Base-by-base conservation (phyloP, 2,888 invertebrate genomes). In the Drosophila antonietae region DNA sequence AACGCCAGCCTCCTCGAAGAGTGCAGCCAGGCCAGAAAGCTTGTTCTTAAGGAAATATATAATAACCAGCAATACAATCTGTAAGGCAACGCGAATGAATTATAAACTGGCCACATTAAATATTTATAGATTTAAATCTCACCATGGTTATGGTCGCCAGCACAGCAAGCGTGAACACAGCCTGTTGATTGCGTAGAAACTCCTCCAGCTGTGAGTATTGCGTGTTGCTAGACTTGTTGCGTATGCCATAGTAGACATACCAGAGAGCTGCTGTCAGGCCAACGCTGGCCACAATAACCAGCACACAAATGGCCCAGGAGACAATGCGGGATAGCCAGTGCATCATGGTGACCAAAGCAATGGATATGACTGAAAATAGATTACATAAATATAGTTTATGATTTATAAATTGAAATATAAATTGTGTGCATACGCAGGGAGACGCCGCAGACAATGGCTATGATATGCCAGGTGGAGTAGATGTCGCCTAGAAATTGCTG, bases 1-100 rank as follows among this genome's bases (percentile, higher is more conserved):
- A 87, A 96, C 95, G 15, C 97, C 97, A 1, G 98, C 97, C 93
- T 98, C 98, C 90, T 96, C 96, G 91, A 98, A 98, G 68, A 98
- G 93, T 23, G 96, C 95, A 0, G 97, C 95, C 83, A 98, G 94
- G 89, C 98, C 96, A 44, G 95, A 95, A 0, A 98, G 95, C 85
- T 97, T 95, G 83, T 96, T 96, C 59, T 97, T 94, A 93, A 97
- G 95, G 78, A 96, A 95, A 88, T 95, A 95, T 37, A 97, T 95
- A 47, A 97, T 93, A 43, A 97, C 93, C 52, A 97, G 91, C 57
- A 97, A 93, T 66, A 97, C 94, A 0, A 96, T 92, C 96, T 97
- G 91, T 61, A 94, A 93, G 59, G 67, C 68, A 44, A 62, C 1
- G 7, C 2, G 35, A 64, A 49, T 55, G 12, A 44, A n/a, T 41